phyloP scores from a whole-genome alignment of 1,140 invertebrate species.

The Eulimnadia texana region DNA sequence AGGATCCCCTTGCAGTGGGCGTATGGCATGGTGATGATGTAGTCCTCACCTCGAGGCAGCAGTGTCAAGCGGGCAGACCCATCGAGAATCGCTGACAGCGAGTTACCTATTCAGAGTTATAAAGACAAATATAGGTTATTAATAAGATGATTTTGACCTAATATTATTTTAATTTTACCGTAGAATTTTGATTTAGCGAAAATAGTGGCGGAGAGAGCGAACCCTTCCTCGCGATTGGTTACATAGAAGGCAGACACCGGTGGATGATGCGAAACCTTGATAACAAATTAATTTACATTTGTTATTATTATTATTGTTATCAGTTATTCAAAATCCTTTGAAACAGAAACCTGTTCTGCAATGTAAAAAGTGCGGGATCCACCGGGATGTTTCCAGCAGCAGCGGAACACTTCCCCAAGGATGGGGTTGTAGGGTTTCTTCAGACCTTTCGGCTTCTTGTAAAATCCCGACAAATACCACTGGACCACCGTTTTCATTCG shows the following conservation, averaged over 20 bases:
- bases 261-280: constrained; percentile 80
- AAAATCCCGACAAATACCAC: constrained; percentile 80
- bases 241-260: constrained; percentile 89
- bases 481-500: constrained; percentile 76
- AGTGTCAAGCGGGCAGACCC: constrained; percentile 70
- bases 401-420: constrained; percentile 78
- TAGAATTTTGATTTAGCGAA: constrained; percentile 89
- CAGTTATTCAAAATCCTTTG: constrained; percentile 4
- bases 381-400: constrained; percentile 73
- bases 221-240: constrained; percentile 85
- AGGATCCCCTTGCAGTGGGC: constrained; percentile 92
- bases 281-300: neutral
- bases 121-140: constrained; percentile 12
- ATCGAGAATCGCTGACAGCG: constrained; percentile 81
- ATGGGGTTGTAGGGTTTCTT: constrained; percentile 95
- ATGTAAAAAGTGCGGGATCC: constrained; percentile 81
- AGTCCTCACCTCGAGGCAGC: constrained; percentile 76
- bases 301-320: constrained; percentile 24
- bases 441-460: constrained; percentile 73
- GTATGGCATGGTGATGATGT: constrained; percentile 80
- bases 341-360: constrained; percentile 60
- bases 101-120: constrained; percentile 43
- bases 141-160: no score
- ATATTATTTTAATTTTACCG: constrained; percentile 41
- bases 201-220: constrained; percentile 76